A percentile compares a stretch with the other conserved stretches of the same genome.
Evolutionary conservation across 2,113 vertebrate species (phyloP).

Genomic region (Neolamprologus longior): DNA sequence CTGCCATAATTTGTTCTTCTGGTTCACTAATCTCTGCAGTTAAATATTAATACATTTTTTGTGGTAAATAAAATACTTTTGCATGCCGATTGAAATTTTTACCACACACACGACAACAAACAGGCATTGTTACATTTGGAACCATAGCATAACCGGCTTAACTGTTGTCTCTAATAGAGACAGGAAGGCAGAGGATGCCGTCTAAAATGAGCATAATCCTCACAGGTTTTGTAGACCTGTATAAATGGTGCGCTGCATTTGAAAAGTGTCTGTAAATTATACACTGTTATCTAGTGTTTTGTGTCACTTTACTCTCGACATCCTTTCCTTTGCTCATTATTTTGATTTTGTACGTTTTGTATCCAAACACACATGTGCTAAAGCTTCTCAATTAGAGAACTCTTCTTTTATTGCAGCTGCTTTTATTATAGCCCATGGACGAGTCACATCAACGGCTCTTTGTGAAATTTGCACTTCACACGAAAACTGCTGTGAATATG

Average conservation of each 20-base stretch:
- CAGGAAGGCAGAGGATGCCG: not conserved
- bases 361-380: not conserved
- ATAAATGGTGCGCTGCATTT: not conserved
- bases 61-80: not conserved
- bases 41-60: not conserved
- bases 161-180: not conserved
- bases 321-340: not conserved
- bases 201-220: not conserved
- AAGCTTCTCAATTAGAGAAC: not conserved
- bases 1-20: not conserved
- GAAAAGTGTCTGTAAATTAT: not conserved
- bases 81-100: not conserved
- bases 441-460: not conserved
- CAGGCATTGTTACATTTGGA: not conserved
- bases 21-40: not conserved
- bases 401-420: not conserved
- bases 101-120: not conserved
- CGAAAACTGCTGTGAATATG: not conserved
- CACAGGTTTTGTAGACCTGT: not conserved
- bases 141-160: not conserved
- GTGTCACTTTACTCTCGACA: not conserved
- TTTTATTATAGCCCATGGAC: not conserved
- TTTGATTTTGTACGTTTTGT: not conserved
- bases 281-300: not conserved
- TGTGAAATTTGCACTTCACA: not conserved